Percentiles rank a stretch among this genome's conserved stretches.
phyloP scores from a whole-genome alignment of 2,113 vertebrate species.

The Ailuropoda melanoleuca region DNA sequence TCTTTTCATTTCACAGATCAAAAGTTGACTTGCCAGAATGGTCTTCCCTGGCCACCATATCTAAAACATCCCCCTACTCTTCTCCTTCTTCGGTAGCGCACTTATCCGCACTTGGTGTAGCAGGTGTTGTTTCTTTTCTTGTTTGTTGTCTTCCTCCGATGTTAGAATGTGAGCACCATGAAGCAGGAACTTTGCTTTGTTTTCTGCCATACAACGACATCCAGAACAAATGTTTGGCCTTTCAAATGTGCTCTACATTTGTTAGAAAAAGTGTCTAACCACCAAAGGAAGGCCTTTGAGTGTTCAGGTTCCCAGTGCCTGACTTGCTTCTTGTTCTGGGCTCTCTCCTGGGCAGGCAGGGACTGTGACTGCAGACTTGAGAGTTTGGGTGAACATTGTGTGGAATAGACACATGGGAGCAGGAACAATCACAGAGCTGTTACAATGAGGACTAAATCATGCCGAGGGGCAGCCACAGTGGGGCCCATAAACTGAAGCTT shows the following conservation, averaged over 20 bases:
- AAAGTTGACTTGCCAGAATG: no score
- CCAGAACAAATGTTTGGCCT: neutral
- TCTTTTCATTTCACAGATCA: neutral
- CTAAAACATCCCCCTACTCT: neutral
- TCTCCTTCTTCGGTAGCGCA: neutral
- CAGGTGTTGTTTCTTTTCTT: neutral
- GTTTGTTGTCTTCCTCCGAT: neutral
- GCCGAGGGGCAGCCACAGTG: neutral
- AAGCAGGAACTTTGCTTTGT: neutral
- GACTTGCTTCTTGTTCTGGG: neutral
- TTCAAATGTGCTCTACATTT: neutral
- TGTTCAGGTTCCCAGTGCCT: neutral
- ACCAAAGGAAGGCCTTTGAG: neutral
- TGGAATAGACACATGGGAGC: neutral
- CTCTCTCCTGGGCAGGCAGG: neutral
- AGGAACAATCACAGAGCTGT: neutral
- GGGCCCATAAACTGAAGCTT: neutral
- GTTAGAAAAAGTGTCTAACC: neutral
- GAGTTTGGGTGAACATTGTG: neutral
- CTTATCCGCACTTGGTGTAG: neutral
- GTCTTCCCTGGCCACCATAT: neutral
- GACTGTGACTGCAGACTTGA: neutral
- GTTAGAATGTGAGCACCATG: neutral
- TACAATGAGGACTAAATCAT: neutral
- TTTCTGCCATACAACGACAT: neutral